Percentiles rank a stretch among this genome's conserved stretches.
Conservation (phyloP, 2,888 invertebrate genomes). For the Andrena minutula region DNA sequence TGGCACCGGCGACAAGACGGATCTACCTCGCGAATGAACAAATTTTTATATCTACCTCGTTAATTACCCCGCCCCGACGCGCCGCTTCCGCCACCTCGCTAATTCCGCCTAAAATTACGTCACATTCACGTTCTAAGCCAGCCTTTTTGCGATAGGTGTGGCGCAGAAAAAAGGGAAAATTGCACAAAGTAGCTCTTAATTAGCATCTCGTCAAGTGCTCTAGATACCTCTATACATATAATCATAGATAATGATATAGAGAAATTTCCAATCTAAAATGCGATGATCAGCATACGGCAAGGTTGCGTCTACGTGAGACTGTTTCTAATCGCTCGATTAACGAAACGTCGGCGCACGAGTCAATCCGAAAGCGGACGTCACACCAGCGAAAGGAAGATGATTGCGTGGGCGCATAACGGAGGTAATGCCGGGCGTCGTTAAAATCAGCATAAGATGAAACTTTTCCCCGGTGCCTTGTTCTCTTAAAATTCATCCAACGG, state of each 20-base stretch:
- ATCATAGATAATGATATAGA: neutral
- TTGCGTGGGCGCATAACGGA: neutral
- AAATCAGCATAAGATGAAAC: neutral
- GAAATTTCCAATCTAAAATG: neutral
- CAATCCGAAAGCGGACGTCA: neutral
- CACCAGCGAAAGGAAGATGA: neutral
- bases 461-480: neutral
- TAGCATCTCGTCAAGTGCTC: too few species aligned
- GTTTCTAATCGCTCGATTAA: conserved; percentile 67
- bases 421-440: neutral
- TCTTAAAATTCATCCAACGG: conserved; percentile 31
- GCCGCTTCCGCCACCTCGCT: neutral
- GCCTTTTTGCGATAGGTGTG: neutral
- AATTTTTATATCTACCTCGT: conserved; percentile 12
- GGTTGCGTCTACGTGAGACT: conserved; percentile 69
- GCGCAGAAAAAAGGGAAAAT: neutral
- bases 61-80: conserved; percentile 21
- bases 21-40: conserved; percentile 21
- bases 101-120: conserved; percentile 1
- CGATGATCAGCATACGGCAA: conserved; percentile 49
- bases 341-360: conserved; percentile 23
- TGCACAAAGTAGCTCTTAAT: too few species aligned
- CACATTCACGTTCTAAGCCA: neutral
- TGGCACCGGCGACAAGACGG: conserved; percentile 2
- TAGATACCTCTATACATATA: neutral